phyloP scores from a whole-genome alignment of 1,140 invertebrate species.

The Polypedilum vanderplanki region DNA sequence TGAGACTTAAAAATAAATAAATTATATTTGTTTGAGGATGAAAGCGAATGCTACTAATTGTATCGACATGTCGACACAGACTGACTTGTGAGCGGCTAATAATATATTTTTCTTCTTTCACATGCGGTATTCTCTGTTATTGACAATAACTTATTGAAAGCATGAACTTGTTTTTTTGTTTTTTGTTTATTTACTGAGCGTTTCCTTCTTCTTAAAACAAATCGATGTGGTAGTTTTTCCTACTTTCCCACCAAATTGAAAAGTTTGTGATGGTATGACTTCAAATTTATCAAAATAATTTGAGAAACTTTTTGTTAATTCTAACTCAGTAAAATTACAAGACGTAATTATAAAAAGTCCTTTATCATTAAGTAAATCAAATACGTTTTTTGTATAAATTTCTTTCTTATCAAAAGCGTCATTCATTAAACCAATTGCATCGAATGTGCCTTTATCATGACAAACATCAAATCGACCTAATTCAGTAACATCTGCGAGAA shows the following conservation, averaged over 20 bases:
- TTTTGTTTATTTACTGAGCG: no score
- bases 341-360: constrained; percentile 78
- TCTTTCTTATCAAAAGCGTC: constrained; percentile 54
- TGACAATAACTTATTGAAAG: no score
- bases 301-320: constrained; percentile 66
- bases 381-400: constrained; percentile 63
- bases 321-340: constrained; percentile 88
- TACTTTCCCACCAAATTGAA: constrained; percentile 75
- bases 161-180: no score
- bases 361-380: constrained; percentile 50
- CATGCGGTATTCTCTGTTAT: no score
- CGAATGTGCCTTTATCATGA: constrained; percentile 88
- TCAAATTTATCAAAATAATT: constrained; percentile 54
- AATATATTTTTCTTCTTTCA: no score
- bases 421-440: constrained; percentile 77
- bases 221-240: constrained; percentile 71
- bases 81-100: no score
- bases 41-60: no score
- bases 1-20: no score
- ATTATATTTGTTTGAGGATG: no score
- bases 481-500: constrained; percentile 32
- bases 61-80: no score
- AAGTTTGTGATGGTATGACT: constrained; percentile 68
- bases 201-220: constrained; percentile 53
- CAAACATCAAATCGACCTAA: constrained; percentile 51